Percentiles rank a stretch among this genome's conserved stretches.
phyloP scores from a whole-genome alignment of 2,888 invertebrate species.

The Xanthia icteritia region DNA sequence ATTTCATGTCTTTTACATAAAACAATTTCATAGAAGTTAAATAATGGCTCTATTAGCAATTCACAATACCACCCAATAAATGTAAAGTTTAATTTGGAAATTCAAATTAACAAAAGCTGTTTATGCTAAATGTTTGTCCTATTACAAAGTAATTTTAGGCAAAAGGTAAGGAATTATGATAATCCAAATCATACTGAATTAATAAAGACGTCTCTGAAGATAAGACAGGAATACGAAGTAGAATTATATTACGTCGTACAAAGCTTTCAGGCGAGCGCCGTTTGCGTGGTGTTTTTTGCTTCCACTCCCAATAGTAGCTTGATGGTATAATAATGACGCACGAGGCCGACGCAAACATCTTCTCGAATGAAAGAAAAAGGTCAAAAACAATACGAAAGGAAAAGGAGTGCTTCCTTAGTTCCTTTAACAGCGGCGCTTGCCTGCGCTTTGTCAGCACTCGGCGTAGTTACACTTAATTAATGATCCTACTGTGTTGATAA shows the following conservation, averaged over 20 bases:
- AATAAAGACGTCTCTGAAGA: conserved; percentile 68
- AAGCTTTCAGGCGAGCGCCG: conserved; percentile 56
- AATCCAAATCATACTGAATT: conserved; percentile 73
- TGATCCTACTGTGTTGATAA: conserved; percentile 55
- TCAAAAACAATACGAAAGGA: conserved; percentile 56
- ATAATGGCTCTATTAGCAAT: conserved; percentile 31
- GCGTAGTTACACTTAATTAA: conserved; percentile 60
- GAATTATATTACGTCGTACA: conserved; percentile 63
- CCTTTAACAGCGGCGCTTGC: conserved; percentile 40
- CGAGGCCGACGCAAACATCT: conserved; percentile 57
- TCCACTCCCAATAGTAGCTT: conserved; percentile 52
- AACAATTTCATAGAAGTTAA: conserved; percentile 20
- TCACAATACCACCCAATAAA: conserved; percentile 54
- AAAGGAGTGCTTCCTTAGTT: conserved; percentile 42
- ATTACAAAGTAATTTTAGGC: conserved; percentile 71
- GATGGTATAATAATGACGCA: conserved; percentile 68
- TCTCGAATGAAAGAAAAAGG: conserved; percentile 56
- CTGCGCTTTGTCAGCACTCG: conserved; percentile 56
- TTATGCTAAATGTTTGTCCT: conserved; percentile 69
- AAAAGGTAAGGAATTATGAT: conserved; percentile 73
- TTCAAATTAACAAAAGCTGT: conserved; percentile 68
- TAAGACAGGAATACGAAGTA: conserved; percentile 56
- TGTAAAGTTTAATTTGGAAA: conserved; percentile 58
- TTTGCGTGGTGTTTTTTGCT: conserved; percentile 59
- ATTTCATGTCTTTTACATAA: conserved; percentile 21